Base-by-base conservation (phyloP, 2,797 vertebrate genomes). In the Spinibarbus caldwelli region DNA sequence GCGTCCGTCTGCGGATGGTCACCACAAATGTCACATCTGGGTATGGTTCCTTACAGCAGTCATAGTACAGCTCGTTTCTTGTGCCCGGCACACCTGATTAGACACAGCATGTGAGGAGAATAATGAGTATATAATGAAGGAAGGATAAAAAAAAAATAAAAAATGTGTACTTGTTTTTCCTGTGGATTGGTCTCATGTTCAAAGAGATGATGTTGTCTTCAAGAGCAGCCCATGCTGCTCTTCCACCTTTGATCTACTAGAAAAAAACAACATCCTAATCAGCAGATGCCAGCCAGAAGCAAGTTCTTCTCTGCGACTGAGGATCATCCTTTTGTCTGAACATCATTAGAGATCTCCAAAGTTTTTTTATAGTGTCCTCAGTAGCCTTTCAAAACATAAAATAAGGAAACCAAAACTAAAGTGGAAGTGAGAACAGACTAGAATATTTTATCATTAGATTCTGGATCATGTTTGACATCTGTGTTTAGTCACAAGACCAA, bases 41-140 rank as follows among this genome's bases (percentile, higher is more conserved):
- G 88, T 95, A 96, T 0, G 95, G 95, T 91, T 95, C 95, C 91
- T 96, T 95, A 79, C 95, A 96, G 75, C 95, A 96, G 41, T 95
- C 95, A 0, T 96, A 96, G 87, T 91, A 96, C 31, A 87, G 29
- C 75, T 96, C 95, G 1, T 84, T 95, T 71, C 95, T 92, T 38
- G 59, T 86, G 82, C 95, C 95, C 0, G 95, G 95, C 67, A 96
- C 95, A 19, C 94, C 95, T 96, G 64, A 23, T 31, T 21, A 71
- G 4, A 59, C 9, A 85, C 59, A 86, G 45, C 11, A 57, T n/a
- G 14, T 17, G 10, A 70, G 71, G 19, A 71, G 2, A 82, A 49
- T 23, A 59, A 62, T 49, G 17, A 86, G 26, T 14, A 31, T 49
- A 19, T 54, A 43, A 75, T 64, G n/a, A 59, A 52, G 17, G 5